Evolutionary conservation across 1,140 invertebrate species (phyloP).

Genomic region (Solenopsis invicta): DNA sequence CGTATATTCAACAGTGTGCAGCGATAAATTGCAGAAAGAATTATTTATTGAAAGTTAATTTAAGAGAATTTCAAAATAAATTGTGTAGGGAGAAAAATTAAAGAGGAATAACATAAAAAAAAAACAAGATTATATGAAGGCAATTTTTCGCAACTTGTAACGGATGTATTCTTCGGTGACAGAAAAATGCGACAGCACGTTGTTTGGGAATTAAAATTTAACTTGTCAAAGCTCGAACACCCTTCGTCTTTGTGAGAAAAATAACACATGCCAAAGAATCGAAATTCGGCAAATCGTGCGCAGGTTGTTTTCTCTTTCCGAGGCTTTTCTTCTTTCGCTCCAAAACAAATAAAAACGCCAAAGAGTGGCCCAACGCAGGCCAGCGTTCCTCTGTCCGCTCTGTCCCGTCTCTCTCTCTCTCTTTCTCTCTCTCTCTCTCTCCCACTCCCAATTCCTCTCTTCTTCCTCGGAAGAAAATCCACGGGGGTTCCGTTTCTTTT

Average conservation of each 20-base stretch:
- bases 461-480: slow-evolving; percentile 75
- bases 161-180: too few species aligned
- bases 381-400: neutral
- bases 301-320: neutral
- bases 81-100: neutral
- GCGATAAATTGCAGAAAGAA: neutral
- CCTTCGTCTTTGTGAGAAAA: slow-evolving; percentile 13
- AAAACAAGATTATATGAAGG: neutral
- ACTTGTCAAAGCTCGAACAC: neutral
- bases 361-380: too few species aligned
- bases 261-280: slow-evolving; percentile 51
- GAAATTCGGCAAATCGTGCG: neutral
- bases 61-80: neutral
- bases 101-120: neutral
- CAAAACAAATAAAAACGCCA: slow-evolving; percentile 47
- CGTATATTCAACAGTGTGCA: neutral
- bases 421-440: neutral
- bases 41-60: neutral
- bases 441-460: neutral
- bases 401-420: neutral
- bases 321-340: slow-evolving; percentile 58
- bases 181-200: neutral
- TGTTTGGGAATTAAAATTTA: slow-evolving; percentile 19
- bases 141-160: neutral
- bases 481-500: slow-evolving; percentile 76